Percentiles rank a stretch among this genome's conserved stretches.
phyloP scores from a whole-genome alignment of 2,113 vertebrate species.

The Rhizomys pruinosus region DNA sequence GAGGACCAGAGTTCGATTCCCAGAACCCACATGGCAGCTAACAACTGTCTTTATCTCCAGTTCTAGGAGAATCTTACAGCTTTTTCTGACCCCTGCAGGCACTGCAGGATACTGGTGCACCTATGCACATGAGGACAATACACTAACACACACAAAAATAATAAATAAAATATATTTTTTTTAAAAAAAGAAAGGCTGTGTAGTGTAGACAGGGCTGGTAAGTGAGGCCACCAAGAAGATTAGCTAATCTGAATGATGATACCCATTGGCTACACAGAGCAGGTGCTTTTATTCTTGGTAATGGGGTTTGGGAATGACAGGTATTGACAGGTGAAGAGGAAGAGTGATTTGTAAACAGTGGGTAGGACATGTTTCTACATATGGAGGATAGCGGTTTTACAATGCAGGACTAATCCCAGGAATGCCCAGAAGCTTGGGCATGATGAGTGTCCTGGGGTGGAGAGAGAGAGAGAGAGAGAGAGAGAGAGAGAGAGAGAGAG shows the following conservation, averaged over 20 bases:
- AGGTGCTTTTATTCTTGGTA: fast-evolving
- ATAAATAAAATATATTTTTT: too few species aligned
- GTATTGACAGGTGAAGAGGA: neutral
- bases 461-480: neutral
- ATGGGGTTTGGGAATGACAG: neutral
- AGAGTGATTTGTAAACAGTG: neutral
- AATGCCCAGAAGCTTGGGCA: too few species aligned
- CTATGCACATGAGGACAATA: too few species aligned
- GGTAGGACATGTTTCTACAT: fast-evolving
- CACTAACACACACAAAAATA: too few species aligned
- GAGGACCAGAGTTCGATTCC: too few species aligned
- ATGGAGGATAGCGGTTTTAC: neutral
- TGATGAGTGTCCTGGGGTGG: fast-evolving
- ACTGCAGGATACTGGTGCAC: too few species aligned
- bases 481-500: neutral
- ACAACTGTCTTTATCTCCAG: too few species aligned
- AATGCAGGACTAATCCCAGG: neutral
- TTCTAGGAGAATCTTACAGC: too few species aligned
- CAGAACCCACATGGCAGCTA: too few species aligned
- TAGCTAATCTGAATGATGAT: neutral
- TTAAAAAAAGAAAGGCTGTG: neutral
- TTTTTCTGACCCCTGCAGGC: too few species aligned
- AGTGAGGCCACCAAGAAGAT: neutral
- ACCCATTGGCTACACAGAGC: neutral
- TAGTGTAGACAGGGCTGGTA: neutral